Conservation (phyloP, 2,888 invertebrate species). For the Sepioteuthis lessoniana region DNA sequence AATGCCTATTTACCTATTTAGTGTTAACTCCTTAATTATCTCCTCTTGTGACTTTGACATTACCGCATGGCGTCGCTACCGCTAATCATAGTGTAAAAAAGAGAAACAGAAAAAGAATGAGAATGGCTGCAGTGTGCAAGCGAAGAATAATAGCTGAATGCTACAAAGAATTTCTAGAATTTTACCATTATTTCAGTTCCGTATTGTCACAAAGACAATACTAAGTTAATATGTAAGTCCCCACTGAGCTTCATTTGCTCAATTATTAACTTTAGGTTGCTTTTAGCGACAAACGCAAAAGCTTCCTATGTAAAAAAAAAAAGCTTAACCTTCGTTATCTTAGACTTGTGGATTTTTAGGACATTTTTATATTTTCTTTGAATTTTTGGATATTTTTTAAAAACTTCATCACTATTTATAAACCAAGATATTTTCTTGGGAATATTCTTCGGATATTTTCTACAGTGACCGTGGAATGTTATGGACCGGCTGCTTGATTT, state of each 20-base stretch:
- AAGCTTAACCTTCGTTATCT: background rate
- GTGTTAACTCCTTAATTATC: background rate
- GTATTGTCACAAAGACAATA: background rate
- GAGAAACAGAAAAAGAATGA: background rate
- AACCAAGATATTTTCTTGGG: background rate
- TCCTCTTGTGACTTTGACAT: background rate
- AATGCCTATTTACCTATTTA: background rate
- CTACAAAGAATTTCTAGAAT: background rate
- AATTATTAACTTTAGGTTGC: background rate
- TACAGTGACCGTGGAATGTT: background rate
- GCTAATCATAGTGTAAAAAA: background rate
- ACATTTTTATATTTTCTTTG: background rate
- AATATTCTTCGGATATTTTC: background rate
- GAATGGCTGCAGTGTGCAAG: background rate
- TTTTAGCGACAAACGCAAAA: background rate
- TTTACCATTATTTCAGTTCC: background rate
- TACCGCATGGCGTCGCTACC: conserved; percentile 8
- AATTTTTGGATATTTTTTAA: background rate
- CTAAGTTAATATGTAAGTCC: background rate
- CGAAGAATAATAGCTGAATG: background rate
- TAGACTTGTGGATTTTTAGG: too few relatives aligned
- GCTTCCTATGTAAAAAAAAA: background rate
- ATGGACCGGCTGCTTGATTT: background rate
- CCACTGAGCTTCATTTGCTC: background rate
- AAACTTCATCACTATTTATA: background rate